These are phyloP conservation scores for Ophioninae sp. DNA, from an alignment of 2,888 invertebrate genomes.

Conservation along the genomic window DNA sequence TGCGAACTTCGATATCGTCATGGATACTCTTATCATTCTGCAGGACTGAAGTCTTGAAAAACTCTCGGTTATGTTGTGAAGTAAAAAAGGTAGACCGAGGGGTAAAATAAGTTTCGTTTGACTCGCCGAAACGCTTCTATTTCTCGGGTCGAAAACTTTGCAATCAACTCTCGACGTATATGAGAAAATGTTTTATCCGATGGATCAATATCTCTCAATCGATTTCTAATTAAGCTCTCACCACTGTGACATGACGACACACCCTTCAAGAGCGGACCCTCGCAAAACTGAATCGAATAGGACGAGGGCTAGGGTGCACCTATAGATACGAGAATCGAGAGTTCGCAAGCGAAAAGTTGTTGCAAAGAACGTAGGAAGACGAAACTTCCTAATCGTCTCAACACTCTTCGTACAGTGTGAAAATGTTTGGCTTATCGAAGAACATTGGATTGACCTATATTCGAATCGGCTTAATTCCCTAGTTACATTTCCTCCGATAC, in stretches of 20 bases:
- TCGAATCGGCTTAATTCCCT: neutral
- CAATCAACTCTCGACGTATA: neutral
- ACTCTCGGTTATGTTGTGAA: neutral
- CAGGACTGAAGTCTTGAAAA: neutral
- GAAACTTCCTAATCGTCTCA: neutral
- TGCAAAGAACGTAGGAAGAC: neutral
- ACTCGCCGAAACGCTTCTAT: neutral
- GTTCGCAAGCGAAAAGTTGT: neutral
- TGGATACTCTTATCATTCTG: neutral
- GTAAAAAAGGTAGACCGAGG: neutral
- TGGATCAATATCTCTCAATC: slow-evolving; percentile 34
- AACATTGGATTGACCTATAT: neutral
- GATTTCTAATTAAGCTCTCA: slow-evolving; percentile 28
- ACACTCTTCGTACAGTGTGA: neutral
- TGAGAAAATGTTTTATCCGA: neutral
- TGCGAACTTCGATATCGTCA: too few species aligned
- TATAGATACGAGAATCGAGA: slow-evolving; percentile 2
- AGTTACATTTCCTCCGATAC: neutral
- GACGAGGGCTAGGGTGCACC: neutral
- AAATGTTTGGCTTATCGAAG: neutral
- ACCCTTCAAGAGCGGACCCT: neutral
- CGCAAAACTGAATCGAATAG: neutral
- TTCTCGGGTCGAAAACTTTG: neutral
- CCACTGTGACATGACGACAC: slow-evolving; percentile 26
- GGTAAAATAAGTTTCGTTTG: neutral